phyloP scores from a whole-genome alignment of 2,888 invertebrate genomes.

The Pyrochroa serraticornis region DNA sequence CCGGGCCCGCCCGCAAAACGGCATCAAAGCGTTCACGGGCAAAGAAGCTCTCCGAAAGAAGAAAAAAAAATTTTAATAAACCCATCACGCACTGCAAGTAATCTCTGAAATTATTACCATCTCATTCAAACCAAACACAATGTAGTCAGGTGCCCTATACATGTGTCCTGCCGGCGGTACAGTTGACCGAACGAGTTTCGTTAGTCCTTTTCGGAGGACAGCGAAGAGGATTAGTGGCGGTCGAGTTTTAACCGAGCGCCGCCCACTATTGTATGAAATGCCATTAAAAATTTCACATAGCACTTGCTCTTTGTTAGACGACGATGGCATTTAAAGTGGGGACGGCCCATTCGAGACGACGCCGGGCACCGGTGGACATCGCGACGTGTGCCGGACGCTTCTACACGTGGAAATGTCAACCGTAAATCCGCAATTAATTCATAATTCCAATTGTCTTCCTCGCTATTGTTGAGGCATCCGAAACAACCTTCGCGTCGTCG shows the following conservation, averaged over 20 bases:
- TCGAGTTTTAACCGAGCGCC: neutral
- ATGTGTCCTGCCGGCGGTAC: constrained; percentile 31
- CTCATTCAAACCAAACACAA: constrained; percentile 25
- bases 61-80: too few species aligned
- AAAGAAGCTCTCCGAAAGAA: too few species aligned
- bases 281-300: constrained; percentile 52
- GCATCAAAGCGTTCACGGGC: too few species aligned
- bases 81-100: too few species aligned
- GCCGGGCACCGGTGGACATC: constrained; percentile 32
- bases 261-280: constrained; percentile 49
- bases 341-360: constrained; percentile 37
- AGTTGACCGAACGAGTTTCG: neutral
- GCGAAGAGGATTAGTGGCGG: too few species aligned
- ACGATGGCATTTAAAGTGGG: constrained; percentile 45
- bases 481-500: too few species aligned
- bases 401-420: constrained; percentile 7
- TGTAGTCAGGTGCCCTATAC: constrained; percentile 35
- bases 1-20: too few species aligned
- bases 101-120: neutral
- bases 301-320: constrained; percentile 46
- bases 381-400: too few species aligned
- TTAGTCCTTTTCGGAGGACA: too few species aligned
- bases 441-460: neutral
- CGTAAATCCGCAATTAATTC: neutral
- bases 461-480: too few species aligned